phyloP scores from a whole-genome alignment of 1,140 invertebrate genomes.

The Apis cerana region DNA sequence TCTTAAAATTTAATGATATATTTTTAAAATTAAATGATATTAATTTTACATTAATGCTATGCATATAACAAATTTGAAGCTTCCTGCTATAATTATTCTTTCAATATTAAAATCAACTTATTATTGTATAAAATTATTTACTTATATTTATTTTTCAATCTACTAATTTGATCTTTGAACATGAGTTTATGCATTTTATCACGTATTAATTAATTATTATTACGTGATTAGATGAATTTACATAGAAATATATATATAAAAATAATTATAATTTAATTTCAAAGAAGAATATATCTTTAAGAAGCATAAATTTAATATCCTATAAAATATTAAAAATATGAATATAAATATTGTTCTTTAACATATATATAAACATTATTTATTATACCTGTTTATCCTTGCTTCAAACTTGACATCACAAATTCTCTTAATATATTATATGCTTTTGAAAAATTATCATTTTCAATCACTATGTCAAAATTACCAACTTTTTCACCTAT shows the following conservation, averaged over 20 bases:
- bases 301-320: conserved; percentile 1
- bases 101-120: conserved; percentile 6
- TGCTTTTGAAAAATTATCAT: conserved; percentile 94
- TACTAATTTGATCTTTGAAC: not conserved
- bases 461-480: conserved; percentile 95
- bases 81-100: conserved; percentile 16
- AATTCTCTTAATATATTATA: conserved; percentile 88
- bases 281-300: not conserved
- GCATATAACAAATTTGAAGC: not conserved
- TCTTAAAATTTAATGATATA: not conserved
- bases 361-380: not conserved
- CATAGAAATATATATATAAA: conserved; percentile 26
- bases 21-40: not conserved
- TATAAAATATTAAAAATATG: conserved; percentile 20
- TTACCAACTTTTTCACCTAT: conserved; percentile 88
- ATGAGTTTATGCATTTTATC: not conserved
- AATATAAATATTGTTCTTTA: not conserved
- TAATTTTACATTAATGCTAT: not conserved
- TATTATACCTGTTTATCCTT: conserved; percentile 29
- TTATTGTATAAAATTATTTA: conserved; percentile 24
- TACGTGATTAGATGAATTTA: not conserved
- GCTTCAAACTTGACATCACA: conserved; percentile 39
- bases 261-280: conserved; percentile 33
- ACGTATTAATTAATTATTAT: not conserved
- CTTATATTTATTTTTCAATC: not conserved